Evolutionary conservation across 2,888 invertebrate genomes (phyloP).

Genomic region (Apamea epomidion): DNA sequence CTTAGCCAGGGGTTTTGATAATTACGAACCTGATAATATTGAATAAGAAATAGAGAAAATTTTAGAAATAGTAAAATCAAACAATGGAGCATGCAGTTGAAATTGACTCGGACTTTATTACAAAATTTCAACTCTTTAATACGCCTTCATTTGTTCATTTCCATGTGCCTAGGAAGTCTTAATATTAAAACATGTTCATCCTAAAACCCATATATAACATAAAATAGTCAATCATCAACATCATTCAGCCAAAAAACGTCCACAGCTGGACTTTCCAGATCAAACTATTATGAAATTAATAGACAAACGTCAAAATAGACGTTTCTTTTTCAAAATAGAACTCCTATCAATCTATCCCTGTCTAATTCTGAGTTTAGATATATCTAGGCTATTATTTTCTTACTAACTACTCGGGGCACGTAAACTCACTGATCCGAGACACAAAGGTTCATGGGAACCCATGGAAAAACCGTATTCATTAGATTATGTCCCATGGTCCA

Average conservation of each 20-base stretch:
- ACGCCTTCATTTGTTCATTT: background rate
- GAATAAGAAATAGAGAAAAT: background rate
- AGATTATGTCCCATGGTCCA: constrained; percentile 66
- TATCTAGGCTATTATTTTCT: constrained; percentile 59
- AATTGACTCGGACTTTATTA: background rate
- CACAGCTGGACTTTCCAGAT: background rate
- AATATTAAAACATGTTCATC: background rate
- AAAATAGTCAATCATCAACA: background rate
- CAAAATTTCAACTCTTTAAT: background rate
- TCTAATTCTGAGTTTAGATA: constrained; percentile 43
- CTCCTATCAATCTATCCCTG: constrained; percentile 26
- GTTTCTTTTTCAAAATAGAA: background rate
- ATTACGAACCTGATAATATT: too few relatives aligned
- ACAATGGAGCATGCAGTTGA: background rate
- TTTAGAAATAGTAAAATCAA: background rate
- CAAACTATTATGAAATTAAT: background rate
- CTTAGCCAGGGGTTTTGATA: background rate
- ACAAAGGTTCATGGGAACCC: constrained; percentile 65
- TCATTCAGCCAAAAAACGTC: background rate
- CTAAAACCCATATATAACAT: background rate
- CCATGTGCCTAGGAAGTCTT: background rate
- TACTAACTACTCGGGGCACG: constrained; percentile 56
- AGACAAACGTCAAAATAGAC: background rate
- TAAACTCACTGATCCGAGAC: constrained; percentile 64
- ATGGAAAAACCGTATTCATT: constrained; percentile 77